Evolutionary conservation across 2,888 invertebrate species (phyloP).

Genomic region (Barypeithes pellucidus): DNA sequence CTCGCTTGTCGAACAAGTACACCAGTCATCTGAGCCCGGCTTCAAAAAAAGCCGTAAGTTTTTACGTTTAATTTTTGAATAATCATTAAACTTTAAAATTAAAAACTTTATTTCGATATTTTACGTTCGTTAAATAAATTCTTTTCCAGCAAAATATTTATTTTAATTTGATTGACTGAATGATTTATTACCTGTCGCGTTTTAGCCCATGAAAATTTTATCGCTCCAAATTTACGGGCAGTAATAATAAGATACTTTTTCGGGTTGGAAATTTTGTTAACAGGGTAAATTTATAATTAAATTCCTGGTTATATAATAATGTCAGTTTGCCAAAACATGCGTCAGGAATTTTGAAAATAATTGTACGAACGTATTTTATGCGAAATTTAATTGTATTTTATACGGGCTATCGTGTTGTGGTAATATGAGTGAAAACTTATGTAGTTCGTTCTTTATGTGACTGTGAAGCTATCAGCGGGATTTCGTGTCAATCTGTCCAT

Average conservation of each 20-base stretch:
- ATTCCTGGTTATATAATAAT: not conserved
- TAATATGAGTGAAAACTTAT: too few species aligned
- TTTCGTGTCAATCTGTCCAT: too few species aligned
- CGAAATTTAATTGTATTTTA: not conserved
- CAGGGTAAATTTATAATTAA: constrained; percentile 5
- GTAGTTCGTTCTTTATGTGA: too few species aligned
- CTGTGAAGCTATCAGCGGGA: too few species aligned
- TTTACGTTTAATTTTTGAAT: too few species aligned
- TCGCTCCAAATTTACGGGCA: constrained; percentile 11
- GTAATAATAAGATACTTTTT: constrained; percentile 20
- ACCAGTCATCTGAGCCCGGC: too few species aligned
- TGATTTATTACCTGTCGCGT: constrained; percentile 7
- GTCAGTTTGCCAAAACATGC: constrained; percentile 1
- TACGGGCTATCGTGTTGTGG: not conserved
- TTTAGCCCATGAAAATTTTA: constrained; percentile 23
- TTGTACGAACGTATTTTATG: not conserved
- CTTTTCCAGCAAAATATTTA: not conserved
- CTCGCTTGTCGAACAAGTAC: too few species aligned
- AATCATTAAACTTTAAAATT: too few species aligned
- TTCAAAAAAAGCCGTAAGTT: too few species aligned
- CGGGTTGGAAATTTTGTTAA: not conserved
- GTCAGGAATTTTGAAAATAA: not conserved
- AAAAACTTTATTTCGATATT: too few species aligned
- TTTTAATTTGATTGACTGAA: constrained; percentile 2
- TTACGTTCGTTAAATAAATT: not conserved